These are phyloP conservation scores for Hippoglossus stenolepis DNA, from an alignment of 2,113 vertebrate genomes.

Conservation along the genomic window DNA sequence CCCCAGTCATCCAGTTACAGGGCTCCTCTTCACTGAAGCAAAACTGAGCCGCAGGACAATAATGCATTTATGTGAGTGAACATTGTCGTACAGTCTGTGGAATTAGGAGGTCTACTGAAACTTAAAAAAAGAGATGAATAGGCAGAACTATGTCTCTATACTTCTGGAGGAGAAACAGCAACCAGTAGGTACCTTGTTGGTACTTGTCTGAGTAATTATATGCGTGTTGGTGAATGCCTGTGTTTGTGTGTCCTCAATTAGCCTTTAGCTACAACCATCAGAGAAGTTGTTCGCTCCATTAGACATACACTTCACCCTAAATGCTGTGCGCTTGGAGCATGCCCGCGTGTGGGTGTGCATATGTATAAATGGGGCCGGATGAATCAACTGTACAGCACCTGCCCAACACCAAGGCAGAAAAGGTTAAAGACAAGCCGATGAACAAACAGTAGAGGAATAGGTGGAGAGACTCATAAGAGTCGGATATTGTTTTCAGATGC, in stretches of 20 bases:
- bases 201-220: neutral
- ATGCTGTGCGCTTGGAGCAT: slow-evolving; percentile 28
- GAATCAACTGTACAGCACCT: neutral
- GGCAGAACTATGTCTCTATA: neutral
- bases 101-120: neutral
- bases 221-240: neutral
- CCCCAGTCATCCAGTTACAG: slow-evolving; percentile 27
- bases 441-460: neutral
- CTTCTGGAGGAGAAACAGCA: neutral
- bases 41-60: neutral
- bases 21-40: slow-evolving; percentile 1
- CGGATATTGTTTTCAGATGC: neutral
- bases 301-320: slow-evolving; percentile 47
- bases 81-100: neutral
- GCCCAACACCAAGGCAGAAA: neutral
- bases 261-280: slow-evolving; percentile 37
- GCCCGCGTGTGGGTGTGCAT: slow-evolving; percentile 30
- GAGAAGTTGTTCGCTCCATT: slow-evolving; percentile 56
- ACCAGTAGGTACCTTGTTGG: slow-evolving; percentile 10
- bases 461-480: neutral
- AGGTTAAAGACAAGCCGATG: neutral
- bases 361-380: slow-evolving; percentile 14
- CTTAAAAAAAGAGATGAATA: neutral
- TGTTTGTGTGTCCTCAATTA: slow-evolving; percentile 30
- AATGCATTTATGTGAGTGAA: neutral